Percentiles rank a stretch among this genome's conserved stretches.
Evolutionary conservation across 2,113 vertebrate genomes (phyloP).

Genomic region (Pygoscelis antarcticus): DNA sequence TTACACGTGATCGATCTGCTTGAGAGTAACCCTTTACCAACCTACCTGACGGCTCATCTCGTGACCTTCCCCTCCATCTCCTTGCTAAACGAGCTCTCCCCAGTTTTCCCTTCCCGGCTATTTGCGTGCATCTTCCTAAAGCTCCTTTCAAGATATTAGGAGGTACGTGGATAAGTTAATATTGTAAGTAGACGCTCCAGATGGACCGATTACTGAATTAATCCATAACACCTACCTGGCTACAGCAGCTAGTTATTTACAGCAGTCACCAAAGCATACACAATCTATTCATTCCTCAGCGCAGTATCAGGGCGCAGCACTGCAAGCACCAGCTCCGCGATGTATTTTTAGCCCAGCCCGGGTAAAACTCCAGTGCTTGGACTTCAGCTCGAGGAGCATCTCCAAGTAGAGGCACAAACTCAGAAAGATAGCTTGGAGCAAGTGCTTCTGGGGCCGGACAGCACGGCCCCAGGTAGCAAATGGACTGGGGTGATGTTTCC

Average conservation of each 20-base stretch:
- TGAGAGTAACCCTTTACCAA: not conserved
- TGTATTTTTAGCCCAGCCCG: not conserved
- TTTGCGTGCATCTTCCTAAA: not conserved
- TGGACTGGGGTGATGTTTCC: not conserved
- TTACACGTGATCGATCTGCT: not conserved
- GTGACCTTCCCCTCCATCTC: not conserved
- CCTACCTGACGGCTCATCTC: not conserved
- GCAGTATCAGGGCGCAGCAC: accelerated
- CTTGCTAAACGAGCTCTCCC: not conserved
- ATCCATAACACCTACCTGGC: slow-evolving; percentile 26
- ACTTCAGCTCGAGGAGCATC: not conserved
- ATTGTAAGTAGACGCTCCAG: not conserved
- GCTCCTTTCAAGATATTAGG: not conserved
- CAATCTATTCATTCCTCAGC: not conserved
- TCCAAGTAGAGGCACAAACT: not conserved
- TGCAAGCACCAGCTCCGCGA: not conserved
- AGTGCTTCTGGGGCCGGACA: not conserved
- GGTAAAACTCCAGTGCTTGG: not conserved
- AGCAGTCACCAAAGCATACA: not conserved
- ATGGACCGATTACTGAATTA: slow-evolving; percentile 53
- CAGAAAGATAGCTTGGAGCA: accelerated
- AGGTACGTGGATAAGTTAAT: not conserved
- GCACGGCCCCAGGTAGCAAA: not conserved
- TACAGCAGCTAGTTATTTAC: slow-evolving; percentile 29
- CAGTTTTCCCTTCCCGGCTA: not conserved